Conservation (phyloP, 2,797 vertebrate species). For the Smutsia temminckii region DNA sequence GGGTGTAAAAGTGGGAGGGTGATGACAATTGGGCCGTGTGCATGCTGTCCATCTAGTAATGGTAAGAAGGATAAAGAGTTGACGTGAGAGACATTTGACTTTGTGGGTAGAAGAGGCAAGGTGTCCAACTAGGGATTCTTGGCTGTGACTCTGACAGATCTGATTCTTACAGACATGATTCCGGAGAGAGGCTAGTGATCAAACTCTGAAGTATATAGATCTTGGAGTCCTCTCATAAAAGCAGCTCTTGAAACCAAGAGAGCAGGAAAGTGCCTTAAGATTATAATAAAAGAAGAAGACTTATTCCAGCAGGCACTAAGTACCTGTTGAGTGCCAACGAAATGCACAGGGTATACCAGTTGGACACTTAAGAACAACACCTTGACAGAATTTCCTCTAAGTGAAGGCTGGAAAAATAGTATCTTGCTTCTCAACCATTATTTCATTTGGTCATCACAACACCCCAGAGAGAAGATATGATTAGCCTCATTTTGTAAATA, state of each 20-base stretch:
- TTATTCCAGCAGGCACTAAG: neutral
- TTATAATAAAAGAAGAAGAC: neutral
- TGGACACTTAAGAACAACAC: neutral
- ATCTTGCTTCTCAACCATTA: neutral
- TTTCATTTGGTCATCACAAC: neutral
- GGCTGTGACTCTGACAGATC: neutral
- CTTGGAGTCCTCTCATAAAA: neutral
- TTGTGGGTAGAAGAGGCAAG: neutral
- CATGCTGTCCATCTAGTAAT: neutral
- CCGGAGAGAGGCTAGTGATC: neutral
- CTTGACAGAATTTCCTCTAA: neutral
- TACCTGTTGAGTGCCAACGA: neutral
- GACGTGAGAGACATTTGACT: neutral
- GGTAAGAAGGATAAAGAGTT: neutral
- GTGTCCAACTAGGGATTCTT: neutral
- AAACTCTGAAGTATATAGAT: neutral
- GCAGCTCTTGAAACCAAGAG: neutral
- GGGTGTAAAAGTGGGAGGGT: neutral
- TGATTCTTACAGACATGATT: neutral
- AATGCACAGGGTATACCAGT: rapidly evolving
- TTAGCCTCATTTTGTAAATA: neutral
- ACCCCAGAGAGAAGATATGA: neutral
- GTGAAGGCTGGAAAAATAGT: neutral
- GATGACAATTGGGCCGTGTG: neutral
- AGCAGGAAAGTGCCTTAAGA: neutral